phyloP scores from a whole-genome alignment of 2,888 invertebrate genomes.

The Ichneumoninae sp. region DNA sequence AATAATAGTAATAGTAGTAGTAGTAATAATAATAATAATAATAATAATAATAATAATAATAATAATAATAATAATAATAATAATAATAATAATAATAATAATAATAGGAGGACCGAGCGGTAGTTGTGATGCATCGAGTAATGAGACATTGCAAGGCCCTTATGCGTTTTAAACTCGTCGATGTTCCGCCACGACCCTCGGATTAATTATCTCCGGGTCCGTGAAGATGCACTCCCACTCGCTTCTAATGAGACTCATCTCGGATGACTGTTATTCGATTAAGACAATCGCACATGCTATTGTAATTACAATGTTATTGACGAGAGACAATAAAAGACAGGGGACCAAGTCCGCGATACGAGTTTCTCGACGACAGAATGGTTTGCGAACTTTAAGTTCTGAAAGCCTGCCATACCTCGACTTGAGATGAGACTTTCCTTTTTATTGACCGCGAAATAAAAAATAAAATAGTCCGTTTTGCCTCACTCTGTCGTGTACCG shows the following conservation, averaged over 20 bases:
- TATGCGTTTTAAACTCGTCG: background rate
- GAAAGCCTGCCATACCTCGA: background rate
- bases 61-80: background rate
- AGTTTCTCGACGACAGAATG: background rate
- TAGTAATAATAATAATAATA: background rate
- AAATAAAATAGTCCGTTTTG: background rate
- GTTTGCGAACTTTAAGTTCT: constrained; percentile 26
- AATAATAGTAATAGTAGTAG: too few species aligned
- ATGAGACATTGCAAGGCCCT: background rate
- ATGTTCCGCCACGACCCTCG: constrained; percentile 23
- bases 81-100: constrained; percentile 1
- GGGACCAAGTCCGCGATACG: constrained; percentile 8
- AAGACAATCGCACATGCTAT: background rate
- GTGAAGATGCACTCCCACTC: background rate
- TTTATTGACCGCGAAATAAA: background rate
- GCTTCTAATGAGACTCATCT: constrained; percentile 13
- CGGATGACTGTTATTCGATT: constrained; percentile 8
- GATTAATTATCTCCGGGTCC: constrained; percentile 17
- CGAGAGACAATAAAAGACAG: background rate
- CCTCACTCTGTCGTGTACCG: too few species aligned
- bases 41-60: background rate
- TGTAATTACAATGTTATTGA: constrained; percentile 6
- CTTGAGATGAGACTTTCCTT: background rate
- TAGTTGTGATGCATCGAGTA: background rate
- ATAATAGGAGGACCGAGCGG: background rate